These are phyloP conservation scores for Boulengerochromis microlepis DNA, from an alignment of 2,113 vertebrate genomes.

Conservation along the genomic window DNA sequence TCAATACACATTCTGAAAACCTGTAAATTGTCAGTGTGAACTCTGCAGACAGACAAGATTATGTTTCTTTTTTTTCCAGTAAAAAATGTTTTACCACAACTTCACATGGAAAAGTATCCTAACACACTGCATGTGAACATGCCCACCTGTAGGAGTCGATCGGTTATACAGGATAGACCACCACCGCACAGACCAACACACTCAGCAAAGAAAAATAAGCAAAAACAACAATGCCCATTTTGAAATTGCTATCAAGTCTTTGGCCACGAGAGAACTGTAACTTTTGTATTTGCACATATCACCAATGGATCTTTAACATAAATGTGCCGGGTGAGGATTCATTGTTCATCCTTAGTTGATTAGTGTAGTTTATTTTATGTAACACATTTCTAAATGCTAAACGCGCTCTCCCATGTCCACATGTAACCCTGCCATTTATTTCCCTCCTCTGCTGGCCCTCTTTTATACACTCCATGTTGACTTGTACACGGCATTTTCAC, in stretches of 20 bases:
- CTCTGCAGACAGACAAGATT: neutral
- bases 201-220: neutral
- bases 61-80: neutral
- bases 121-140: neutral
- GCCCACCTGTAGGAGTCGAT: conserved; percentile 19
- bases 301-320: neutral
- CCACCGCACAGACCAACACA: neutral
- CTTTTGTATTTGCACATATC: neutral
- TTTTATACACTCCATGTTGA: neutral
- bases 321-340: neutral
- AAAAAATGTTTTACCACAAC: neutral
- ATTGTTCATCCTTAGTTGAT: neutral
- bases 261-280: neutral
- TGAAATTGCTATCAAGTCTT: neutral
- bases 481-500: neutral
- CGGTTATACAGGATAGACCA: neutral
- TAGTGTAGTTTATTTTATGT: neutral
- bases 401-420: neutral
- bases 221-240: neutral
- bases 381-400: neutral
- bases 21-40: neutral
- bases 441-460: neutral
- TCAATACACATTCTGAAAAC: neutral
- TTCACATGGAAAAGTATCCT: neutral
- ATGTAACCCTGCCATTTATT: neutral